A percentile compares a stretch with the other conserved stretches of the same genome.
Evolutionary conservation across 1,140 invertebrate species (phyloP).

Genomic region (Wasmannia auropunctata): DNA sequence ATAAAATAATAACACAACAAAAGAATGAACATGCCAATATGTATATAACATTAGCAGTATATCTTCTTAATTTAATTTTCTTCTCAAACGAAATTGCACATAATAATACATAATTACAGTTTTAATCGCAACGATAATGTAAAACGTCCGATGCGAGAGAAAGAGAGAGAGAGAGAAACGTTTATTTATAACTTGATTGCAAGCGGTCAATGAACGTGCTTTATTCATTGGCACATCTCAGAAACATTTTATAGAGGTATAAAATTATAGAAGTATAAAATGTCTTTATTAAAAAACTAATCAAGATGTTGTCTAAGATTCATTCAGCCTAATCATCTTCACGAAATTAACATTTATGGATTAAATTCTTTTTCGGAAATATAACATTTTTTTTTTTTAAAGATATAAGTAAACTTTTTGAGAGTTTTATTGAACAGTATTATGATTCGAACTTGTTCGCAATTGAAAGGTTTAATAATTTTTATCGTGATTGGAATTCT

Average conservation of each 20-base stretch:
- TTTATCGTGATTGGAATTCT: neutral
- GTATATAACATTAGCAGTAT: neutral
- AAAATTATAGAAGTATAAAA: no score
- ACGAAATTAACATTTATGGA: neutral
- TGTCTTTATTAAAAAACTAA: neutral
- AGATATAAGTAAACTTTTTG: neutral
- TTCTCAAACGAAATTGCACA: neutral
- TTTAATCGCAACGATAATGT: slow-evolving; percentile 7
- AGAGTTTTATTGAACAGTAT: neutral
- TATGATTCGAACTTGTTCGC: neutral
- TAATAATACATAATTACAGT: slow-evolving; percentile 12
- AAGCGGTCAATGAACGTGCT: slow-evolving; percentile 11
- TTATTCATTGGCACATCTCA: slow-evolving; percentile 14
- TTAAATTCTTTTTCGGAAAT: neutral
- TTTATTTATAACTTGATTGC: slow-evolving; percentile 30
- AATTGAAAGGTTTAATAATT: neutral
- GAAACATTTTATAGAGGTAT: no score
- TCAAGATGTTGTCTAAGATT: neutral
- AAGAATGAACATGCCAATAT: neutral
- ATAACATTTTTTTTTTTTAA: neutral
- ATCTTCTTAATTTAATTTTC: neutral
- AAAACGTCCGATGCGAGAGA: neutral
- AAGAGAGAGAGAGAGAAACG: no score
- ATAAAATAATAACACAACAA: neutral
- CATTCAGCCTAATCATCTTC: neutral